Evolutionary conservation across 2,888 invertebrate genomes (phyloP).

Genomic region (Lasioglossum calceatum): DNA sequence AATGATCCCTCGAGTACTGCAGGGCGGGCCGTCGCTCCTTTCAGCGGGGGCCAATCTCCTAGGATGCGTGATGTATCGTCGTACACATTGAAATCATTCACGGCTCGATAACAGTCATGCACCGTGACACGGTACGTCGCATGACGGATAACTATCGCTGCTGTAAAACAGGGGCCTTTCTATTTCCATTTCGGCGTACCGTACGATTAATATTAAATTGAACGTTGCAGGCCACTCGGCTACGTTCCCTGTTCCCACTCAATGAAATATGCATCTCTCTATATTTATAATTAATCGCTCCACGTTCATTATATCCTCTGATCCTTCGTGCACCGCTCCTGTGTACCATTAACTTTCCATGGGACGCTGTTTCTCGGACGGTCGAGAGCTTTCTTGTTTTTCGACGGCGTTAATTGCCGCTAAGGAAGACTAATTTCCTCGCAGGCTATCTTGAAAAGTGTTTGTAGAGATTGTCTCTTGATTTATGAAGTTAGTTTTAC

Average conservation of each 20-base stretch:
- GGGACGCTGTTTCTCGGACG: background rate
- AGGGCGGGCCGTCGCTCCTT: constrained; percentile 49
- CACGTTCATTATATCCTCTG: background rate
- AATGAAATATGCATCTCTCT: background rate
- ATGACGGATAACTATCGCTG: constrained; percentile 51
- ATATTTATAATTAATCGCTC: constrained; percentile 15
- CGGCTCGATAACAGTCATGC: constrained; percentile 62
- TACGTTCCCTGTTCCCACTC: background rate
- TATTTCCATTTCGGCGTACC: constrained; percentile 17
- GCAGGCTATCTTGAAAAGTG: background rate
- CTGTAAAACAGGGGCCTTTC: constrained; percentile 8
- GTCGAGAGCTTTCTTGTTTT: background rate
- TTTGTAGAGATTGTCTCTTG: background rate
- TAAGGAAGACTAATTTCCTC: background rate
- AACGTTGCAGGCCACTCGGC: background rate
- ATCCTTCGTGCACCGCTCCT: background rate
- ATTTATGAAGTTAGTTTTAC: background rate
- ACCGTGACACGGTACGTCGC: constrained; percentile 37
- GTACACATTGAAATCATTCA: constrained; percentile 56
- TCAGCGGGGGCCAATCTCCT: constrained; percentile 36
- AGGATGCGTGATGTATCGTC: constrained; percentile 63
- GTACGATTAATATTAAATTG: constrained; percentile 40
- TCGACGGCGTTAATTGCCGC: background rate
- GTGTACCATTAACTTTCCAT: background rate
- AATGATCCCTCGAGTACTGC: constrained; percentile 55